Conservation (phyloP, 1,140 invertebrate genomes). For the Agrilus planipennis region DNA sequence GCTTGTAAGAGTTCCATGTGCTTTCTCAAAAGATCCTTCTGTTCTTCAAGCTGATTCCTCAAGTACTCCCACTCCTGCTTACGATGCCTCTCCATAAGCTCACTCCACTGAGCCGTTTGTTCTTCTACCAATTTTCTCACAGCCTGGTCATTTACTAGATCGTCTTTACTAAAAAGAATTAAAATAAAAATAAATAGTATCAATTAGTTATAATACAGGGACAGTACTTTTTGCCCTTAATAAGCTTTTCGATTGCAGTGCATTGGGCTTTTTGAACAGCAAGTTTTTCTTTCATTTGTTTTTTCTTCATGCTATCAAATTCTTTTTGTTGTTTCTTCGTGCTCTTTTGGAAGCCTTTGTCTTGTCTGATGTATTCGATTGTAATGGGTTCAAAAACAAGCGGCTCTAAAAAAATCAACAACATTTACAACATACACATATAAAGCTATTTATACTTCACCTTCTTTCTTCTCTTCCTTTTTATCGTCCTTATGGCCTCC, state of each 20-base stretch:
- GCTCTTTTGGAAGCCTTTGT: constrained; percentile 92
- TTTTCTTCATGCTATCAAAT: constrained; percentile 79
- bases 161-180: constrained; percentile 57
- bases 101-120: constrained; percentile 90
- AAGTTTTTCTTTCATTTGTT: constrained; percentile 87
- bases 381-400: constrained; percentile 87
- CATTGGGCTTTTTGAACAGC: constrained; percentile 90
- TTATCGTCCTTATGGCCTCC: constrained; percentile 38
- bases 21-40: constrained; percentile 72
- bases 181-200: constrained; percentile 1
- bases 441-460: constrained; percentile 25
- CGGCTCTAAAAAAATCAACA: constrained; percentile 36
- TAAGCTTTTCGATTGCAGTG: constrained; percentile 86
- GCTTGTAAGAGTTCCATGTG: constrained; percentile 77
- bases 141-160: constrained; percentile 63
- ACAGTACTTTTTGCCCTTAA: constrained; percentile 88
- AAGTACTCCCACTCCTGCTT: constrained; percentile 83
- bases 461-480: constrained; percentile 62
- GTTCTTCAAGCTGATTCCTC: constrained; percentile 71
- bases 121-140: constrained; percentile 73
- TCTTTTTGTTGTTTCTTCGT: constrained; percentile 95
- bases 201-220: constrained; percentile 26
- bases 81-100: constrained; percentile 78
- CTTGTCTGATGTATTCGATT: constrained; percentile 74
- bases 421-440: not conserved